Conservation (phyloP, 2,113 vertebrate genomes). For the Heterotis niloticus region DNA sequence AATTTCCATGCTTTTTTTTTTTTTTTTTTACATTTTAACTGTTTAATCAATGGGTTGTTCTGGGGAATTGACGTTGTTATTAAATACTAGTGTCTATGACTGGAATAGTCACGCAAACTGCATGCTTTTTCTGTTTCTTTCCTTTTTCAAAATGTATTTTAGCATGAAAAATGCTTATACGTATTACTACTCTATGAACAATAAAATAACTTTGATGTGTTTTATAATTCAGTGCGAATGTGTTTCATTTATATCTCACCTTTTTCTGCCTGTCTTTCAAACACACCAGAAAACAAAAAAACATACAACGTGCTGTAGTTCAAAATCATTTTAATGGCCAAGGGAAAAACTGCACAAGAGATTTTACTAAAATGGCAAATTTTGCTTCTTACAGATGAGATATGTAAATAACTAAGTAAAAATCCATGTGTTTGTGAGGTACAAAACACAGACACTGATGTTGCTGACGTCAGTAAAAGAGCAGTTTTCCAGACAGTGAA, state of each 20-base stretch:
- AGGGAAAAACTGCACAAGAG: too few relatives aligned
- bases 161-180: conserved; percentile 61
- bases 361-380: too few relatives aligned
- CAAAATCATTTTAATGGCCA: too few relatives aligned
- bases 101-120: conserved; percentile 40
- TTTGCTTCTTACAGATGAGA: too few relatives aligned
- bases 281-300: too few relatives aligned
- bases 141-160: conserved; percentile 52
- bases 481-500: too few relatives aligned
- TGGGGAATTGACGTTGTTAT: conserved; percentile 39
- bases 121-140: conserved; percentile 58
- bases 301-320: too few relatives aligned
- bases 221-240: conserved; percentile 40
- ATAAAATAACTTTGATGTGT: conserved; percentile 68
- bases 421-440: too few relatives aligned
- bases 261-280: too few relatives aligned
- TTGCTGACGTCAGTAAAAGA: too few relatives aligned
- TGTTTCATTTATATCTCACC: conserved; percentile 17
- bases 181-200: conserved; percentile 51
- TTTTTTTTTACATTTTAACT: conserved; percentile 31
- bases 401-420: too few relatives aligned
- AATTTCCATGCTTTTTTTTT: conserved; percentile 33
- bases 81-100: conserved; percentile 38
- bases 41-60: conserved; percentile 36
- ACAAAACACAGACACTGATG: too few relatives aligned